Evolutionary conservation across 2,797 vertebrate genomes (phyloP).

Genomic region (Numenius phaeopus): DNA sequence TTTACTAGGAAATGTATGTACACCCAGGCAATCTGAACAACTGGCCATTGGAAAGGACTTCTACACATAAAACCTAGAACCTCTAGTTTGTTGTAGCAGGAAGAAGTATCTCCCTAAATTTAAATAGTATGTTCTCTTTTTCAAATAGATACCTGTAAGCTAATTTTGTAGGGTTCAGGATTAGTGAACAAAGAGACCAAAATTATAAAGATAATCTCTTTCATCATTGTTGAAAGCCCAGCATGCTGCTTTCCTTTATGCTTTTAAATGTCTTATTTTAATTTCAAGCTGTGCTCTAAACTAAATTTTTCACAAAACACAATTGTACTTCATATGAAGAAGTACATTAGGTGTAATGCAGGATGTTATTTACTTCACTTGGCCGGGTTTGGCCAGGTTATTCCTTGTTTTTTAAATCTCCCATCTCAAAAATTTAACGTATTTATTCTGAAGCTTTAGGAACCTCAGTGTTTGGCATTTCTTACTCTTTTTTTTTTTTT

Average conservation of each 20-base stretch:
- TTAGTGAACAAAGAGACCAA: not conserved
- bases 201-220: not conserved
- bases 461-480: not conserved
- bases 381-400: not conserved
- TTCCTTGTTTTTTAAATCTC: not conserved
- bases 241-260: not conserved
- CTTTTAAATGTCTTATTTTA: slow-evolving; percentile 23
- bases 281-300: slow-evolving; percentile 20
- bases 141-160: not conserved
- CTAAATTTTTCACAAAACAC: not conserved
- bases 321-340: not conserved
- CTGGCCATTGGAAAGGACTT: not conserved
- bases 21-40: not conserved
- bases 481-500: not conserved
- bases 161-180: not conserved
- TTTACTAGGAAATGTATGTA: not conserved
- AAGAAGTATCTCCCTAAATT: not conserved
- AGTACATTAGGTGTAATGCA: not conserved
- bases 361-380: not conserved
- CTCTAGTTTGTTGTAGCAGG: not conserved
- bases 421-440: not conserved
- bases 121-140: not conserved
- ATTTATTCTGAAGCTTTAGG: not conserved
- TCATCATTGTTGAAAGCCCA: not conserved
- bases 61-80: not conserved